A percentile compares a stretch with the other conserved stretches of the same genome.
These are phyloP conservation scores for Chaitophorus viminalis DNA, from an alignment of 2,888 invertebrate species.

Conservation along the genomic window DNA sequence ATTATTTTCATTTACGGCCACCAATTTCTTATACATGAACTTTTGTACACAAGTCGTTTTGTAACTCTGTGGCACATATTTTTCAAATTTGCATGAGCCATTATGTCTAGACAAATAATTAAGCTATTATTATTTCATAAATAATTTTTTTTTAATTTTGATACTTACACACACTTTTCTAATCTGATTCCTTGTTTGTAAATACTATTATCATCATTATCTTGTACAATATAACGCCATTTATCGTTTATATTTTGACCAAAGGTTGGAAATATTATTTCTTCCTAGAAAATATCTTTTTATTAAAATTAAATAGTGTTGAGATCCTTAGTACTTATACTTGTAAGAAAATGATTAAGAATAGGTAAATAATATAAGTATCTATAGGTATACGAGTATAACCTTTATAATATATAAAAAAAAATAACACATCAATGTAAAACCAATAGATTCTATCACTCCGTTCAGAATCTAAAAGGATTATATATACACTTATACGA, in stretches of 20 bases:
- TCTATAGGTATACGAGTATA: too few species aligned
- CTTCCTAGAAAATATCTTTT: constrained; percentile 66
- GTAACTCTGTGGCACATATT: constrained; percentile 69
- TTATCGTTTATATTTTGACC: constrained; percentile 73
- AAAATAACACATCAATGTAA: too few species aligned
- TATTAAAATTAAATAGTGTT: not conserved
- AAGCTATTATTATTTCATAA: not conserved
- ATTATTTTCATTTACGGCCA: constrained; percentile 70
- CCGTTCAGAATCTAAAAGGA: too few species aligned
- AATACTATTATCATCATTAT: constrained; percentile 70
- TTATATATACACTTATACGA: too few species aligned
- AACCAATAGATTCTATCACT: too few species aligned
- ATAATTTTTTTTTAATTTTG: not conserved
- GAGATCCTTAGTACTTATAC: too few species aligned
- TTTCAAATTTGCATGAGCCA: constrained; percentile 70
- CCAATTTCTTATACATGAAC: constrained; percentile 70
- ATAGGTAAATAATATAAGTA: too few species aligned
- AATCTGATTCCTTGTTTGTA: constrained; percentile 78
- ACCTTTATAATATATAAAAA: too few species aligned
- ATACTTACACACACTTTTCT: constrained; percentile 78
- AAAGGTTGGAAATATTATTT: constrained; percentile 73
- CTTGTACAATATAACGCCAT: constrained; percentile 75
- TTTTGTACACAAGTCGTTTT: constrained; percentile 73
- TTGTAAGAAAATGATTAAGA: too few species aligned
- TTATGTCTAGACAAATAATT: constrained; percentile 51